Conservation (phyloP, 2,113 vertebrate species). For the Arothron firmamentum region DNA sequence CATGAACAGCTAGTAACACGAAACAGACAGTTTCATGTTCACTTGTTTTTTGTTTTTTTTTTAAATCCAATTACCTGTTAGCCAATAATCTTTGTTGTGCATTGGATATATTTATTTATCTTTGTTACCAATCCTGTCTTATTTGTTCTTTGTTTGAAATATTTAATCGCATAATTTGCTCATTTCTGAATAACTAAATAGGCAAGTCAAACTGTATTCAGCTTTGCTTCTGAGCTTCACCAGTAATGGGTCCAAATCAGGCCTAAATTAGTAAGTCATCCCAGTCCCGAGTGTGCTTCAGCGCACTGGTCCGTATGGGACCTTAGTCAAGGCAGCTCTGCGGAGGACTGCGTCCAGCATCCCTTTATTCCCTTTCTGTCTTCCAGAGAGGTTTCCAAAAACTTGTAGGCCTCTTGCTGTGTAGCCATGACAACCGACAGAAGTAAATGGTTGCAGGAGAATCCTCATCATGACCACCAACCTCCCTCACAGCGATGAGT, state of each 20-base stretch:
- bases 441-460: constrained; percentile 75
- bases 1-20: constrained; percentile 18
- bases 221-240: no score
- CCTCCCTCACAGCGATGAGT: constrained; percentile 36
- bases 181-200: no score
- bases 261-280: no score
- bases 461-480: constrained; percentile 66
- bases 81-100: neutral
- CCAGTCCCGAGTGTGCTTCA: no score
- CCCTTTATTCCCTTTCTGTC: constrained; percentile 41
- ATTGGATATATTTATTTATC: neutral
- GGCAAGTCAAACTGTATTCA: no score
- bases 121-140: neutral
- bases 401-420: constrained; percentile 71
- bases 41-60: no score
- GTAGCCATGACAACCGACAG: constrained; percentile 77
- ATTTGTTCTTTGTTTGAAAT: no score
- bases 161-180: no score
- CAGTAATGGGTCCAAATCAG: no score
- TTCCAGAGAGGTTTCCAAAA: constrained; percentile 67
- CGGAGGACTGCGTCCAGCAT: constrained; percentile 53
- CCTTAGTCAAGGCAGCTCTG: constrained; percentile 33
- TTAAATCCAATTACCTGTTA: neutral
- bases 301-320: constrained; percentile 30
- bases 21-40: constrained; percentile 2